A percentile compares a stretch with the other conserved stretches of the same genome.
Evolutionary conservation across 2,797 vertebrate genomes (phyloP).

Genomic region (Lepus oiostolus): DNA sequence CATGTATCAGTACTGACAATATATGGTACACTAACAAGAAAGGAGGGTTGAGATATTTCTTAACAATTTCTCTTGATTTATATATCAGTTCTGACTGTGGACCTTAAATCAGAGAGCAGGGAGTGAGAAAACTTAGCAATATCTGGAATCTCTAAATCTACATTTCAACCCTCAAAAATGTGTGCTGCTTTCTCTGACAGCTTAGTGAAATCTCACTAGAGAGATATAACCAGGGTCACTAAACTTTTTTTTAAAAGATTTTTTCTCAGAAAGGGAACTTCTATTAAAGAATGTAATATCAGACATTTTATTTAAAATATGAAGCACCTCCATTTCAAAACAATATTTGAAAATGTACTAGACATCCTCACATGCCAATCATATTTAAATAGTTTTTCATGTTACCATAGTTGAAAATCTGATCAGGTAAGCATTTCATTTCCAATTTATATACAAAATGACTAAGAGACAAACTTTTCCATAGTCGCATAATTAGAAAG

Average conservation of each 20-base stretch:
- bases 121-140: constrained; percentile 58
- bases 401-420: neutral
- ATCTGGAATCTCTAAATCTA: constrained; percentile 50
- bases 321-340: neutral
- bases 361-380: neutral
- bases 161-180: neutral
- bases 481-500: neutral
- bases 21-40: constrained; percentile 41
- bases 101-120: constrained; percentile 53
- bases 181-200: neutral
- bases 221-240: neutral
- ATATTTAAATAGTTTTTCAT: neutral
- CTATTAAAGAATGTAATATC: neutral
- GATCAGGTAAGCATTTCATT: neutral
- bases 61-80: constrained; percentile 78
- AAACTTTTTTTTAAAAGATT: neutral
- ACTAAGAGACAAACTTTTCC: neutral
- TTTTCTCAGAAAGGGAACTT: neutral
- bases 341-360: constrained; percentile 10
- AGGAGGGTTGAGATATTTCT: neutral
- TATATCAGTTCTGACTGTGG: constrained; percentile 47
- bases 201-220: constrained; percentile 25
- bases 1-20: constrained; percentile 58
- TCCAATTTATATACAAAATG: neutral
- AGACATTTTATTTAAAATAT: neutral